A percentile compares a stretch with the other conserved stretches of the same genome.
Evolutionary conservation across 2,113 vertebrate genomes (phyloP).

Genomic region (Thermophis baileyi): DNA sequence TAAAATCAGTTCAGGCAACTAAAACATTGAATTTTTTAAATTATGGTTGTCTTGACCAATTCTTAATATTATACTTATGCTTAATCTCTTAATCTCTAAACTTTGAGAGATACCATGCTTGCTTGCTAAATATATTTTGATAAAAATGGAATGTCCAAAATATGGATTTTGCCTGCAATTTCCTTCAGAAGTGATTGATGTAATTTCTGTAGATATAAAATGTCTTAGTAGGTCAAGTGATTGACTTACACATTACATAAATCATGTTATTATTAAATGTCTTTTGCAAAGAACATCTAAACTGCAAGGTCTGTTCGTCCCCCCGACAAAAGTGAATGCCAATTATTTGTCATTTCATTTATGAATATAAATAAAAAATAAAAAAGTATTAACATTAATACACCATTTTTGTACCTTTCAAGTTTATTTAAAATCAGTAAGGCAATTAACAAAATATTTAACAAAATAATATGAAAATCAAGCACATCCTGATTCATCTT

Average conservation of each 20-base stretch:
- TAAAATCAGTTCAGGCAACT: background rate
- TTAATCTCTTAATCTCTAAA: background rate
- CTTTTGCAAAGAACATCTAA: background rate
- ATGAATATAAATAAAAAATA: background rate
- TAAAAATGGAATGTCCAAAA: background rate
- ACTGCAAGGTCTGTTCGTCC: background rate
- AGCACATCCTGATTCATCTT: background rate
- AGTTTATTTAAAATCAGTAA: background rate
- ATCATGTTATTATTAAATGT: background rate
- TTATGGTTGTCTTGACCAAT: background rate
- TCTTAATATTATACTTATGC: background rate
- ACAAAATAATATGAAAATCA: background rate
- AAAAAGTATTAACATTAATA: background rate
- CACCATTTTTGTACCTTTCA: background rate
- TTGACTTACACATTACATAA: background rate
- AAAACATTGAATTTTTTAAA: background rate
- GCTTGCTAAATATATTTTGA: background rate
- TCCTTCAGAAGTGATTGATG: background rate
- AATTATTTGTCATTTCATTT: background rate
- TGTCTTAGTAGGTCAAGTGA: background rate
- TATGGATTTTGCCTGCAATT: background rate
- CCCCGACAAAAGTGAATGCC: background rate
- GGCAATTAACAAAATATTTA: background rate
- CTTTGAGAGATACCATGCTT: background rate
- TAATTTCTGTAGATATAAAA: background rate